Conservation (phyloP, 2,113 vertebrate genomes). For the Scatophagus argus region DNA sequence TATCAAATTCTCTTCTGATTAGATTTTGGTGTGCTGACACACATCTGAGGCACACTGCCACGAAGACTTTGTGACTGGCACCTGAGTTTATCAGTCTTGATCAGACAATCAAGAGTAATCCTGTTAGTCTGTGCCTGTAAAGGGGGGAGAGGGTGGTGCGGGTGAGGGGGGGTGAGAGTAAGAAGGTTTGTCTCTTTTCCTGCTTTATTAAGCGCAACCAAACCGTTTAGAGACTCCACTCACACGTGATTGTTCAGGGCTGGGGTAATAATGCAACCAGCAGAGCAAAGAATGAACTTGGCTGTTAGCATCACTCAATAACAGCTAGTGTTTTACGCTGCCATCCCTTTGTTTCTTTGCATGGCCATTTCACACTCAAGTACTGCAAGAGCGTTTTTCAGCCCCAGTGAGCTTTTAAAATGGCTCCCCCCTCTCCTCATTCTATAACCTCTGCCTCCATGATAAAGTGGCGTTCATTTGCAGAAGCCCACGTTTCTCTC, state of each 20-base stretch:
- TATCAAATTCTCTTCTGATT: constrained; percentile 79
- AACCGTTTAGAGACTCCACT: constrained; percentile 63
- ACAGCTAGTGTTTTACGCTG: constrained; percentile 30
- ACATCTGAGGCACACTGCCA: constrained; percentile 72
- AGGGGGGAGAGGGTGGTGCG: too few species aligned
- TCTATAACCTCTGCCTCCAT: constrained; percentile 12
- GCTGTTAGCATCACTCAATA: constrained; percentile 35
- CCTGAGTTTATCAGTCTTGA: constrained; percentile 78
- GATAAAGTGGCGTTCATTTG: constrained; percentile 36
- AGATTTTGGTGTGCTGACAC: constrained; percentile 77
- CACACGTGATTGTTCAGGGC: constrained; percentile 39
- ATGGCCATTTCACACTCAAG: constrained; percentile 23
- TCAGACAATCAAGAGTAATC: constrained; percentile 79
- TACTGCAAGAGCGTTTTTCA: constrained; percentile 23
- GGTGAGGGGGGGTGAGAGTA: constrained; percentile 27
- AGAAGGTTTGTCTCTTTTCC: constrained; percentile 64
- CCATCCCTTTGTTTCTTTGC: not conserved
- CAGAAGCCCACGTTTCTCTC: constrained; percentile 11
- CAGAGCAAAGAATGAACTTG: constrained; percentile 58
- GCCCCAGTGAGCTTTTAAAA: constrained; percentile 38
- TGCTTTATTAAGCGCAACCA: constrained; percentile 71
- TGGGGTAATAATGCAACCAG: constrained; percentile 57
- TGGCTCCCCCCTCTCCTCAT: constrained; percentile 24
- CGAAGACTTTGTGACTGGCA: constrained; percentile 76
- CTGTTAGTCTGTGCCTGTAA: constrained; percentile 64